These are phyloP conservation scores for Prinia subflava DNA, from an alignment of 2,113 vertebrate genomes.

Conservation along the genomic window DNA sequence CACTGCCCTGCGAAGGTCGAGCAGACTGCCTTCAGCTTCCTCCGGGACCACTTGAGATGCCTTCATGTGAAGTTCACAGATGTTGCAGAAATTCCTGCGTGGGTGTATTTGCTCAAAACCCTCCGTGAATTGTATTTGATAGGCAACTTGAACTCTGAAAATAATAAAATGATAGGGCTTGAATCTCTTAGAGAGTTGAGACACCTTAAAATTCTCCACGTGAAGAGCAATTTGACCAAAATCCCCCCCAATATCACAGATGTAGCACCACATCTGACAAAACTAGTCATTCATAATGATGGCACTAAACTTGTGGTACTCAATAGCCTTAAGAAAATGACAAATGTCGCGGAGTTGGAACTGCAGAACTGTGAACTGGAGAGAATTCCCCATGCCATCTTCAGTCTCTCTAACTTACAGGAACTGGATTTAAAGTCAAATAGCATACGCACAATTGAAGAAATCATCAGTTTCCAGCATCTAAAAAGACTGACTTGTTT, in stretches of 20 bases:
- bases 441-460: slow-evolving; percentile 95
- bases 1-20: slow-evolving; percentile 98
- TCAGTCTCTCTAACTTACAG: slow-evolving; percentile 95
- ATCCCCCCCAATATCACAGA: slow-evolving; percentile 97
- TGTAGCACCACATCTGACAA: slow-evolving; percentile 91
- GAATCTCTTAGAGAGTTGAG: slow-evolving; percentile 94
- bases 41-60: slow-evolving; percentile 95
- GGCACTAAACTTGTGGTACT: slow-evolving; percentile 95
- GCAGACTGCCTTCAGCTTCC: slow-evolving; percentile 96
- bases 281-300: slow-evolving; percentile 94
- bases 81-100: slow-evolving; percentile 95
- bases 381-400: slow-evolving; percentile 96
- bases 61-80: slow-evolving; percentile 99
- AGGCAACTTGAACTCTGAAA: slow-evolving; percentile 97
- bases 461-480: slow-evolving; percentile 98
- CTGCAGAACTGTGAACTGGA: slow-evolving; percentile 97
- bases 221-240: slow-evolving; percentile 99
- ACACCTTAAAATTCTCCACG: slow-evolving; percentile 90
- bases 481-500: slow-evolving; percentile 94
- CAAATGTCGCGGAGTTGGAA: slow-evolving; percentile 92
- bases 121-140: slow-evolving; percentile 91
- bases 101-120: slow-evolving; percentile 94
- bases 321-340: slow-evolving; percentile 98
- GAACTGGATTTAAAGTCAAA: slow-evolving; percentile 98
- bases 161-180: slow-evolving; percentile 98